Evolutionary conservation across 2,888 invertebrate genomes (phyloP), one percentile per base, ranked within the genome.

Genomic region (Lasius platythorax): DNA sequence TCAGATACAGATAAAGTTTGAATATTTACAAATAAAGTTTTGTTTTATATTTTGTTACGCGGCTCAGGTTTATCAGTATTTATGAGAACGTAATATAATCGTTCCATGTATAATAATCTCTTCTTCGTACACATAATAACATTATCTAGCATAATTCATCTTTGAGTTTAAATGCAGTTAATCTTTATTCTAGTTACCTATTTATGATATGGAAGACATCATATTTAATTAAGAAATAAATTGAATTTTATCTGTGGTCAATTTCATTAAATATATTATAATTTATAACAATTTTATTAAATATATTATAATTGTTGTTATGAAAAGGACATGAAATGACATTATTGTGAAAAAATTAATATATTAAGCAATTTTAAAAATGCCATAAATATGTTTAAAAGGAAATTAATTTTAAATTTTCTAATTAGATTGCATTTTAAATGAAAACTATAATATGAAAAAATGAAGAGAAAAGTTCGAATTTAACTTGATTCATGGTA

Each of bases 21-120:
- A 46, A 53, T 53, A 68, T 72, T 53, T 33, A 53, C 4, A 37
- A 15, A 37, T 50, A 50, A 50, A 18, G n/a, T 50, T 18, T 50
- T 50, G 2, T 50, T 33, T 56, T 72, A 8, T 11, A 37, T 37
- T 72, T 56, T n/a, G n/a, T 15, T 72, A 53, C 1, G 53, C 3
- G n/a, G 12, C 5, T n/a, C 5, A 72, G 15, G 12, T 72, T 23
- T 72, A 72, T 72, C 56, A 72, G n/a, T n/a, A 50, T 50, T 50
- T 50, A 72, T 15, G 23, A 72, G 37, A 40, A 46, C 9, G 23
- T 18, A 37, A 11, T 50, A n/a, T 37, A 56, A 37, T 56, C 0
- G 3, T 72, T 68, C 30, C 46, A 1, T 72, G n/a, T 37, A 53
- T 30, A 30, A 43, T 67, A 53, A 72, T 56, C 23, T 72, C 15